Evolutionary conservation across 1,140 invertebrate species (phyloP).

Genomic region (Macrosteles quadrilineatus): DNA sequence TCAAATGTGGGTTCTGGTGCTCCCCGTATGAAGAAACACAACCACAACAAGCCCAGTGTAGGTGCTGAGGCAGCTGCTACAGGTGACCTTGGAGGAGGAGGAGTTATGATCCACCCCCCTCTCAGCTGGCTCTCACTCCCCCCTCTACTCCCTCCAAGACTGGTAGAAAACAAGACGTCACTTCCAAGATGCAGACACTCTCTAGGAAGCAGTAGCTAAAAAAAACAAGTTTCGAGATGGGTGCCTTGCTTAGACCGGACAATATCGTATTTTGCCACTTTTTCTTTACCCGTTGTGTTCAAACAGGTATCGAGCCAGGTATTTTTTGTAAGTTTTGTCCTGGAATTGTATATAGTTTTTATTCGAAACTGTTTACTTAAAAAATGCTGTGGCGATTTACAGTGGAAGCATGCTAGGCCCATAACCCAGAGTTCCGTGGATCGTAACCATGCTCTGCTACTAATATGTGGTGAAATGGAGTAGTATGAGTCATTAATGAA

Average conservation of each 20-base stretch:
- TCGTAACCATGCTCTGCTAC: no score
- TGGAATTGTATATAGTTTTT: conserved; percentile 22
- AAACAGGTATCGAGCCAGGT: neutral
- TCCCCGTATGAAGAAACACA: no score
- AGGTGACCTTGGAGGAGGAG: neutral
- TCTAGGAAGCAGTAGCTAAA: neutral
- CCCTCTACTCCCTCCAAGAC: neutral
- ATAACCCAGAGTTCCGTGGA: no score
- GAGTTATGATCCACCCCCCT: neutral
- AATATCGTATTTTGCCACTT: neutral
- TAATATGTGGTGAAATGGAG: no score
- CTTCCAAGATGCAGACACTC: conserved; percentile 10
- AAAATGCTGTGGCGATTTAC: neutral
- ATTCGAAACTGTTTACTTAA: conserved; percentile 3
- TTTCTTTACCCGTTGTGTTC: conserved; percentile 14
- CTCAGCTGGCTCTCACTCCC: neutral
- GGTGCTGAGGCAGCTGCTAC: no score
- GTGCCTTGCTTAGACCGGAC: conserved; percentile 17
- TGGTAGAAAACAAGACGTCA: neutral
- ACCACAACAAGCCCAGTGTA: no score
- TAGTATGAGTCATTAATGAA: no score
- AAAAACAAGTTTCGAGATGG: conserved; percentile 5
- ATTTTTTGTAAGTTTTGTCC: neutral
- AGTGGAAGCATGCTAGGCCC: no score
- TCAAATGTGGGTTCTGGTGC: neutral